Conservation (phyloP, 2,797 vertebrate species). For the Melanotaenia parkinsoni region DNA sequence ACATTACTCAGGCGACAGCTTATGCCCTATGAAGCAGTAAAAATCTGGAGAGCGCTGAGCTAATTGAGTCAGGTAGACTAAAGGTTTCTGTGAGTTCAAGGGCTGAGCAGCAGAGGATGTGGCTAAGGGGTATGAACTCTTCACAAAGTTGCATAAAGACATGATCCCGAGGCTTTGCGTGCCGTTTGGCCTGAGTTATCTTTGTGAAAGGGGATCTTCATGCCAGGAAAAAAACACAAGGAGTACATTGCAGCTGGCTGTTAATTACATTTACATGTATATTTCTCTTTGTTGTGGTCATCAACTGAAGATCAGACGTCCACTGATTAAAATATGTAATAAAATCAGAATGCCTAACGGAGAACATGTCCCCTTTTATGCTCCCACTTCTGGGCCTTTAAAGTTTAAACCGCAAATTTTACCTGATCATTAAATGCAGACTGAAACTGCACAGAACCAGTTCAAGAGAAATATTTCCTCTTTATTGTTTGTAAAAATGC, state of each 20-base stretch:
- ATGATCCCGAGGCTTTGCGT: constrained; percentile 39
- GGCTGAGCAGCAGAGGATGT: constrained; percentile 68
- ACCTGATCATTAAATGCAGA: constrained; percentile 68
- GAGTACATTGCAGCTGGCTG: constrained; percentile 64
- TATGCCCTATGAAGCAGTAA: constrained; percentile 33
- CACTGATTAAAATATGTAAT: constrained; percentile 70
- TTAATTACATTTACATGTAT: constrained; percentile 71
- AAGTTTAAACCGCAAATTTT: constrained; percentile 71
- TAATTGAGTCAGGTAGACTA: constrained; percentile 54
- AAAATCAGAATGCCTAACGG: constrained; percentile 65
- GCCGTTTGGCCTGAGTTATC: constrained; percentile 72
- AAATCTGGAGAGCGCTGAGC: constrained; percentile 25
- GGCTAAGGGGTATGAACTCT: constrained; percentile 56
- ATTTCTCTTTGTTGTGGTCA: constrained; percentile 77
- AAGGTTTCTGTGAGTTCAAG: constrained; percentile 68
- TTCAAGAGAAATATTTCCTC: constrained; percentile 53
- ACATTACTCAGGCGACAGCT: constrained; percentile 63
- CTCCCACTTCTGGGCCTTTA: constrained; percentile 55
- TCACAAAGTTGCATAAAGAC: constrained; percentile 42
- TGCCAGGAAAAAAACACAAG: constrained; percentile 64
- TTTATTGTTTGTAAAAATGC: constrained; percentile 60
- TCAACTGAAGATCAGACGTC: constrained; percentile 65
- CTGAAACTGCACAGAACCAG: constrained; percentile 62
- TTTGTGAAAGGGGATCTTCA: constrained; percentile 43
- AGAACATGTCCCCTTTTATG: constrained; percentile 53